phyloP scores from a whole-genome alignment of 2,888 invertebrate species.

The Drosophila differens region DNA sequence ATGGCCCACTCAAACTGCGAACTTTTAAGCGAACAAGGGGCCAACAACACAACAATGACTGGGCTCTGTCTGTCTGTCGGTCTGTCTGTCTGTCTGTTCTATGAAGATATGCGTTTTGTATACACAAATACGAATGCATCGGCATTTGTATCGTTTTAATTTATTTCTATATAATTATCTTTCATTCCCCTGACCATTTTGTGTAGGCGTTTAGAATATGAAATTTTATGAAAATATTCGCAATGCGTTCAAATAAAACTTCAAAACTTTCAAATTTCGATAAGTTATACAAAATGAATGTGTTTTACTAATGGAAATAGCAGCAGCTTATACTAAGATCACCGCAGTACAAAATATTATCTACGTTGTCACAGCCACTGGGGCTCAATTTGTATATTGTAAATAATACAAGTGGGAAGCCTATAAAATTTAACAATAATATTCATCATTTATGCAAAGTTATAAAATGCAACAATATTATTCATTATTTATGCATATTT shows the following conservation, averaged over 20 bases:
- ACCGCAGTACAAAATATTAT: not conserved
- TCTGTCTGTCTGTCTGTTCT: not conserved
- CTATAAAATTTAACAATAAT: slow-evolving; percentile 20
- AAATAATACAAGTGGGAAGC: not conserved
- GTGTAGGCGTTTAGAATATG: slow-evolving; percentile 48
- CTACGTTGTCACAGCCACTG: not conserved
- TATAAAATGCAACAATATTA: slow-evolving; percentile 22
- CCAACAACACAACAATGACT: slow-evolving; percentile 32
- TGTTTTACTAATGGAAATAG: not conserved
- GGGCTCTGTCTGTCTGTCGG: slow-evolving; percentile 1
- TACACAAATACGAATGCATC: slow-evolving; percentile 29
- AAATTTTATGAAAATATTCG: slow-evolving; percentile 55
- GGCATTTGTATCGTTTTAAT: slow-evolving; percentile 50
- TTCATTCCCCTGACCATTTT: not conserved
- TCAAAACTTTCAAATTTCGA: not conserved
- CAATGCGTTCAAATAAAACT: slow-evolving; percentile 2
- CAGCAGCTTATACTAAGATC: not conserved
- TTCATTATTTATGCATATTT: slow-evolving; percentile 68
- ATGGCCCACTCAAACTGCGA: slow-evolving; percentile 1
- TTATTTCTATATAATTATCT: slow-evolving; percentile 51
- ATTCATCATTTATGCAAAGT: slow-evolving; percentile 64
- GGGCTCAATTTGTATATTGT: not conserved
- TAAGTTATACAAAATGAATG: not conserved
- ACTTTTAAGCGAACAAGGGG: slow-evolving; percentile 66
- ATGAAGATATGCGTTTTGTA: slow-evolving; percentile 30